A percentile compares a stretch with the other conserved stretches of the same genome.
Conservation (phyloP, 1,140 invertebrate species). For the Panonychus citri region DNA sequence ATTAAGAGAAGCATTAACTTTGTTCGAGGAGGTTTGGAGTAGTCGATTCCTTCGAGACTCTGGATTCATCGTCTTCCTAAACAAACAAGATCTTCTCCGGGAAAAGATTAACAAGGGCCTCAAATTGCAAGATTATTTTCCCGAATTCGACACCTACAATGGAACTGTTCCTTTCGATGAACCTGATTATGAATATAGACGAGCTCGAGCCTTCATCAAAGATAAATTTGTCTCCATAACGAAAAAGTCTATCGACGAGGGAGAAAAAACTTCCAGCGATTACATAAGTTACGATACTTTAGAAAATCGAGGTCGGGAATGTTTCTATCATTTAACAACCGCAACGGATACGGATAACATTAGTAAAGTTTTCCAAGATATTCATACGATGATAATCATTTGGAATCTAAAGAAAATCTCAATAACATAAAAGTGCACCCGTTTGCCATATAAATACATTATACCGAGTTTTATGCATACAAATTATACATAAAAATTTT, state of each 20-base stretch:
- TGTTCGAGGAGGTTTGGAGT: constrained; percentile 50
- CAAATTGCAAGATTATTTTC: constrained; percentile 36
- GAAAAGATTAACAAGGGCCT: constrained; percentile 41
- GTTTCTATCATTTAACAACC: constrained; percentile 35
- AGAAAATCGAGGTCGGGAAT: constrained; percentile 9
- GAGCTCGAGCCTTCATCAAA: constrained; percentile 38
- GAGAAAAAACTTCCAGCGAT: neutral
- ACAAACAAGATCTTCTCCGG: constrained; percentile 52
- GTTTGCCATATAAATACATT: too few relatives aligned
- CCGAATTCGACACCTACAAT: constrained; percentile 25
- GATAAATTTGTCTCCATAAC: constrained; percentile 30
- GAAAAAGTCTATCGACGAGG: constrained; percentile 1
- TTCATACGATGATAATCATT: constrained; percentile 42
- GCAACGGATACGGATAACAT: constrained; percentile 48
- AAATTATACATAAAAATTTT: too few relatives aligned
- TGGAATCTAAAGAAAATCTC: constrained; percentile 25
- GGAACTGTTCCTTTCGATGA: constrained; percentile 16
- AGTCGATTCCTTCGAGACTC: constrained; percentile 47
- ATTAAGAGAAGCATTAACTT: constrained; percentile 38
- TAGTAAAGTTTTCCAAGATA: constrained; percentile 39
- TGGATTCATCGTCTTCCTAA: constrained; percentile 51
- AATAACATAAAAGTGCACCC: constrained; percentile 1
- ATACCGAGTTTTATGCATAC: too few relatives aligned
- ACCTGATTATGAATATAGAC: constrained; percentile 33
- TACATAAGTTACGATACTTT: constrained; percentile 1